Base-by-base conservation (phyloP, 1,140 invertebrate genomes). In the Palaemon carinicauda region DNA sequence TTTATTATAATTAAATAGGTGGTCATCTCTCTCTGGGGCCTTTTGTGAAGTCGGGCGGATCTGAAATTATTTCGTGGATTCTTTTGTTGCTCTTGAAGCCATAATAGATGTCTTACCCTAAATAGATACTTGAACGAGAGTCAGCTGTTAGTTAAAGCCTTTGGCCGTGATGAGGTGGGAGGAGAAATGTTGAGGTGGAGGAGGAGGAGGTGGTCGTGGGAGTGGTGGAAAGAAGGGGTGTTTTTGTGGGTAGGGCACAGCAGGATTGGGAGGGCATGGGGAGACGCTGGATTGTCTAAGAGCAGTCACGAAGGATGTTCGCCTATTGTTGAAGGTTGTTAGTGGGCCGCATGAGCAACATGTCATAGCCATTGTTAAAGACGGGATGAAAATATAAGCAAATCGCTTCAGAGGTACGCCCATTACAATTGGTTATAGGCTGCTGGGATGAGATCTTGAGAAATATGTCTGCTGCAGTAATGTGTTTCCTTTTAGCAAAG, bases 1-100 rank as follows among this genome's bases (percentile, higher is more conserved):
- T 65, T 80, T 80, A 80, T 80, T 80, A 80, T 60, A 80, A 80
- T 80, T 65, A 80, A 80, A 65, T 80, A 41, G 79, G 15, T 17
- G 15, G 79, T 41, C 53, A 12, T 15, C 52, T 33, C 24, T 21
- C 31, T 60, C 79, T 24, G 52, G 17, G 15, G 1, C 41, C 41
- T 41, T 29, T 21, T n/a, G 77, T 41, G 21, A 21, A 51, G 1
- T 27, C 50, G 52, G n/a, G 77, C 15, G 21, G 75, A 78, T 27
- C 21, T 41, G 41, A 78, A 78, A 78, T 78, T 78, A 78, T 53
- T 41, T 51, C 41, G 19, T 41, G 19, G 29, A 41, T 41, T 53
- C 75, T 78, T 41, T 78, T 53, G 75, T 78, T 78, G 21, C 29
- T 78, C 7, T 9, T 41, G 52, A 21, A n/a, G 41, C 75, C 29